Base-by-base conservation (phyloP, 2,113 vertebrate species). In the Martes martes region DNA sequence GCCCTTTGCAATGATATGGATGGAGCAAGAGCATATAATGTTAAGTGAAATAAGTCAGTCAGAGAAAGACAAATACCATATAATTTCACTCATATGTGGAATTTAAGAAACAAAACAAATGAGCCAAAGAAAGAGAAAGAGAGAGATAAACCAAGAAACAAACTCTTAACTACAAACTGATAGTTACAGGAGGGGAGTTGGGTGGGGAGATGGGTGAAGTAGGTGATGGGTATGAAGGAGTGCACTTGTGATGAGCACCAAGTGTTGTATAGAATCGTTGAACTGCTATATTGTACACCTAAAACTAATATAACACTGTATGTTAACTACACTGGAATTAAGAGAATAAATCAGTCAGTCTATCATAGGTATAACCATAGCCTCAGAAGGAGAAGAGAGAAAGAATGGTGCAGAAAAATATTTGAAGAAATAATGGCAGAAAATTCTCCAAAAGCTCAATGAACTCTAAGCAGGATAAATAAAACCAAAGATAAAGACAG, bases 401-500 rank as follows among this genome's bases (percentile, higher is more conserved):
- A 23, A 91, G 26, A 24, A 47, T 9, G 65, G 47, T 24, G 3
- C 39, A 67, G 85, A 79, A 82, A 94, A 76, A 50, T 15, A 89
- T 45, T 26, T 81, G n/a, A 92, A 74, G 8, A 73, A 47, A 36
- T 6, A 96, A 91, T 52, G 78, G 26, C 63, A 73, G 31, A 67
- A 61, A 90, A 95, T 24, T 84, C 78, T 89, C 91, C 36, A 74
- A 71, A 74, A 96, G 24, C 33, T 92, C 50, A 89, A 50, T 55
- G 33, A 89, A 92, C n/a, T 74, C 2, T 11, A 93, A 61, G 59
- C 19, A 93, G 23, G 24, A 86, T 28, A 94, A 91, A 55, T 42
- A 88, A 95, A 93, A 91, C 36, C 33, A 96, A 95, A 84, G 28
- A 69, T 57, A 61, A 73, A 93, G 87, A 95, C n/a, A 74, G 86